phyloP scores from a whole-genome alignment of 2,113 vertebrate species.

The Deroptyus accipitrinus region DNA sequence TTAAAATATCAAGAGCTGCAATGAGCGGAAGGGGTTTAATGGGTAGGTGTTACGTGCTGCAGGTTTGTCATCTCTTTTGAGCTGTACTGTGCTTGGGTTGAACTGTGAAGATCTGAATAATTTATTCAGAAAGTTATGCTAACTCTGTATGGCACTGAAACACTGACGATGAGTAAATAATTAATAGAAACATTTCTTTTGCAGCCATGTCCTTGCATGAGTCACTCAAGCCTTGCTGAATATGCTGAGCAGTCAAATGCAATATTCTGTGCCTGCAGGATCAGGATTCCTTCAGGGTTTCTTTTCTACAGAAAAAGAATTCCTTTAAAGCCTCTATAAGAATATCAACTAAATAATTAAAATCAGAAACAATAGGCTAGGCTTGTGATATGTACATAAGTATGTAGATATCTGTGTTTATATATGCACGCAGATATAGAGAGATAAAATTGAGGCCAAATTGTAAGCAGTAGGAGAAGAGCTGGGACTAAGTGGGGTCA shows the following conservation, averaged over 20 bases:
- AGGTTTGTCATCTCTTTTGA: background rate
- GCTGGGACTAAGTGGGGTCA: background rate
- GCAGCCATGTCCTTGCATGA: background rate
- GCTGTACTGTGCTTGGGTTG: background rate
- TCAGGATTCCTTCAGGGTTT: background rate
- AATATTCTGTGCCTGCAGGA: background rate
- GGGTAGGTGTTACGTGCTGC: fast-evolving
- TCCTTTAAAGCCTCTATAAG: background rate
- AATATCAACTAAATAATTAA: slow-evolving; percentile 13
- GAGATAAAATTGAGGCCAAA: background rate
- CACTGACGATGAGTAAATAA: slow-evolving; percentile 30
- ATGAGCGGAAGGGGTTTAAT: background rate
- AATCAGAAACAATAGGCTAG: background rate
- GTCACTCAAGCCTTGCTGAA: background rate
- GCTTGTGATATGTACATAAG: background rate
- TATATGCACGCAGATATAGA: background rate
- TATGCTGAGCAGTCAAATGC: background rate
- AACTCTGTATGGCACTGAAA: background rate
- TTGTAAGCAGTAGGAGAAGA: background rate
- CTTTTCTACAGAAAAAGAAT: background rate
- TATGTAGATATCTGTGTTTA: background rate
- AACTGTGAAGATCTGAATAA: slow-evolving; percentile 26
- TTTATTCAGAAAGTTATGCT: slow-evolving; percentile 41
- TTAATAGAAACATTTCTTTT: slow-evolving; percentile 4
- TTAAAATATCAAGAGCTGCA: background rate